phyloP scores from a whole-genome alignment of 2,888 invertebrate genomes.

The Homarus gammarus region DNA sequence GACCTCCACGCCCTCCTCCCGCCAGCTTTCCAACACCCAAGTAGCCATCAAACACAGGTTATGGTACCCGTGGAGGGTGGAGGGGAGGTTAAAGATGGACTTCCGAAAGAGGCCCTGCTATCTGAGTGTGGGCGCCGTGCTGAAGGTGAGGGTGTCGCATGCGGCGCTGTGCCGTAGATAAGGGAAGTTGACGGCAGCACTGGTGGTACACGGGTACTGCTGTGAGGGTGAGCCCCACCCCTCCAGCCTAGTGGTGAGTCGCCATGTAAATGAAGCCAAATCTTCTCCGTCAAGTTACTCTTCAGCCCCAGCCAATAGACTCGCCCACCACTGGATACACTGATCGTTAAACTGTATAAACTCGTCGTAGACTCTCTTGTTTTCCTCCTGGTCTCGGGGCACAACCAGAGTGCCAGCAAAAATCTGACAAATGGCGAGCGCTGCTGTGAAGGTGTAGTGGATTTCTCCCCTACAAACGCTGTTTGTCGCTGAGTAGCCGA shows the following conservation, averaged over 20 bases:
- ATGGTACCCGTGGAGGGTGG: conserved; percentile 54
- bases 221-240: not conserved
- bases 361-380: not conserved
- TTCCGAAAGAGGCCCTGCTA: conserved; percentile 55
- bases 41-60: conserved; percentile 64
- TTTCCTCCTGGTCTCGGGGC: conserved; percentile 25
- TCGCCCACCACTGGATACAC: conserved; percentile 13
- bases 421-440: not conserved
- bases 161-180: conserved; percentile 20
- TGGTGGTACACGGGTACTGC: conserved; percentile 22
- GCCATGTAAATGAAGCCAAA: not conserved
- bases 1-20: conserved; percentile 35
- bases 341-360: conserved; percentile 7
- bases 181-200: conserved; percentile 12
- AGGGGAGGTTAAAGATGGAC: conserved; percentile 56
- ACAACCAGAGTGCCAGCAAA: conserved; percentile 10
- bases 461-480: too few relatives aligned
- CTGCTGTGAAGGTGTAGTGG: not conserved
- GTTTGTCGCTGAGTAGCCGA: too few relatives aligned
- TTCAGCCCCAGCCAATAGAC: conserved; percentile 40
- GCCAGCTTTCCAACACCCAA: conserved; percentile 42
- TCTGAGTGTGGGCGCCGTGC: conserved; percentile 20
- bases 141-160: conserved; percentile 44
- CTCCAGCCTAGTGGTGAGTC: not conserved
- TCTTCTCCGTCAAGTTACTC: not conserved